A percentile compares a stretch with the other conserved stretches of the same genome.
Conservation (phyloP, 2,797 vertebrate species). For the Sebastes diaconus region DNA sequence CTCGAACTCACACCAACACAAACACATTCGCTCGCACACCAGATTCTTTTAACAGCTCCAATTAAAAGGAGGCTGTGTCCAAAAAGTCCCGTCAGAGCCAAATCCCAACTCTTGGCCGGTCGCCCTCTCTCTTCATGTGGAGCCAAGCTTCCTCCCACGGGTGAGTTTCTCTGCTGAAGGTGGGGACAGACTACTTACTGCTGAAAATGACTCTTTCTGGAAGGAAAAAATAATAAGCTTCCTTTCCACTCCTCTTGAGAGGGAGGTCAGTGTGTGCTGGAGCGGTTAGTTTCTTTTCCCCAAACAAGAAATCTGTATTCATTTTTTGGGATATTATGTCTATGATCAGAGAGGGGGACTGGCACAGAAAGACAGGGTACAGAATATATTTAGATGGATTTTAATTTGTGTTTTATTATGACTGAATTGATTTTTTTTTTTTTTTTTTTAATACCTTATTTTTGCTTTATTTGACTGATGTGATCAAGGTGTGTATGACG, state of each 20-base stretch:
- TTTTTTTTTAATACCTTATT: too few species aligned
- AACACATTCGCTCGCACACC: conserved; percentile 29
- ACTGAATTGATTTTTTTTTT: too few species aligned
- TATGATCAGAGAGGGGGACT: too few species aligned
- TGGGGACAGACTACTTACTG: neutral
- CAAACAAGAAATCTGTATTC: neutral
- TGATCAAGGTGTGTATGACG: too few species aligned
- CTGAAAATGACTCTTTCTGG: conserved; percentile 3
- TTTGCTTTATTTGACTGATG: too few species aligned
- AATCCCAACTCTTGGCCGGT: conserved; percentile 45
- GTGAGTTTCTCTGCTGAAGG: neutral
- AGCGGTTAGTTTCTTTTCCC: neutral
- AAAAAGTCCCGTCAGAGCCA: conserved; percentile 31
- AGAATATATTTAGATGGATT: too few species aligned
- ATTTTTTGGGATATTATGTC: neutral
- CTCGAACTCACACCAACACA: conserved; percentile 33
- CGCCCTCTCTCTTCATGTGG: conserved; percentile 31
- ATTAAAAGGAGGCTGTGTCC: conserved; percentile 45
- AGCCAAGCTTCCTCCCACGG: conserved; percentile 33
- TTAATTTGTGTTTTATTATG: too few species aligned
- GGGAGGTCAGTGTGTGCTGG: neutral
- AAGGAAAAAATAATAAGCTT: neutral
- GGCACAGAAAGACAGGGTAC: too few species aligned
- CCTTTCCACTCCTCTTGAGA: neutral
- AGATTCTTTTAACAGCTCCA: conserved; percentile 59